Conservation (phyloP, 2,888 invertebrate genomes). For the Teleiodes luculella region DNA sequence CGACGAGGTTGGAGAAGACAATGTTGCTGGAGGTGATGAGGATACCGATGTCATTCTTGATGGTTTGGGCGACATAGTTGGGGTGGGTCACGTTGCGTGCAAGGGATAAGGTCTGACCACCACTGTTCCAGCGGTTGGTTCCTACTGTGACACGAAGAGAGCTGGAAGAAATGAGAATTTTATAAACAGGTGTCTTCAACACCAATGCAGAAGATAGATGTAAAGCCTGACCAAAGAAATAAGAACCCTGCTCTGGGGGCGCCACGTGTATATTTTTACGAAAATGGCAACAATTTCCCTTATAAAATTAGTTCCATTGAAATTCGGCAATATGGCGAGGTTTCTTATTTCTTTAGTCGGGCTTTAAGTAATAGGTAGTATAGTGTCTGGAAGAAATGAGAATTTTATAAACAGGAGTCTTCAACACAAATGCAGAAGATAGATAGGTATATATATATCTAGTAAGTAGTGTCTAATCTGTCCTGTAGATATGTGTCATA, state of each 20-base stretch:
- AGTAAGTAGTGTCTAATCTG: too few relatives aligned
- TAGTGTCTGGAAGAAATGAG: constrained; percentile 31
- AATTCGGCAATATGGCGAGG: too few relatives aligned
- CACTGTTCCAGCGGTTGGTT: constrained; percentile 50
- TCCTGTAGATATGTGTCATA: too few relatives aligned
- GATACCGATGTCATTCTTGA: constrained; percentile 58
- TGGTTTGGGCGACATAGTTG: constrained; percentile 39
- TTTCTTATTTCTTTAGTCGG: too few relatives aligned
- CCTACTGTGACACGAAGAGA: constrained; percentile 48
- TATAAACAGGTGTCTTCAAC: neutral
- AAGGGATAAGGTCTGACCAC: constrained; percentile 41
- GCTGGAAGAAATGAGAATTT: constrained; percentile 28
- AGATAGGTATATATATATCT: too few relatives aligned
- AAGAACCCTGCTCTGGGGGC: too few relatives aligned
- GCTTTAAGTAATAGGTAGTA: too few relatives aligned
- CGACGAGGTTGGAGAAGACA: constrained; percentile 21
- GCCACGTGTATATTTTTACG: too few relatives aligned
- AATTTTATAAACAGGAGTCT: neutral
- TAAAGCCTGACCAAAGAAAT: too few relatives aligned
- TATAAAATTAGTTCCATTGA: too few relatives aligned
- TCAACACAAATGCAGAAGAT: neutral
- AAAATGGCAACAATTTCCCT: too few relatives aligned
- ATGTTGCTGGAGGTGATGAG: constrained; percentile 37
- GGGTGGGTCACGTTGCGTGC: constrained; percentile 50
- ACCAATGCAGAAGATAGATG: neutral